These are phyloP conservation scores for Protosalanx chinensis DNA, from an alignment of 2,797 vertebrate genomes.

Conservation along the genomic window DNA sequence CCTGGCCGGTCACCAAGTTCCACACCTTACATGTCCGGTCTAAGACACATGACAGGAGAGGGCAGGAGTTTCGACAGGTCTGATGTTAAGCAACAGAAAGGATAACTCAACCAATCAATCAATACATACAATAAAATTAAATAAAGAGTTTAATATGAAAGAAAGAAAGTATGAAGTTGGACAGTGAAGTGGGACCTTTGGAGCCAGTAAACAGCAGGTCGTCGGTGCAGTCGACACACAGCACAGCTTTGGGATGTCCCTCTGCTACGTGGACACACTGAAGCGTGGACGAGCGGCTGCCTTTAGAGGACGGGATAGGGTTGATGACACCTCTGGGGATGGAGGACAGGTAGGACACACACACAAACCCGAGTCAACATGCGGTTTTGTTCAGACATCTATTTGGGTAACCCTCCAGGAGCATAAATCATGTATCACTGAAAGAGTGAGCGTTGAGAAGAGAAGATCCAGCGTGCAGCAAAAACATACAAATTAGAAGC, in stretches of 20 bases:
- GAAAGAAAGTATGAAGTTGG: not conserved
- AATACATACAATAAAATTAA: not conserved
- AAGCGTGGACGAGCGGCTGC: constrained; percentile 69
- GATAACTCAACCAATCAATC: not conserved
- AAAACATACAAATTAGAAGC: not conserved
- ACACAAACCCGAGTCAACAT: constrained; percentile 7
- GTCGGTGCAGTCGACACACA: constrained; percentile 93
- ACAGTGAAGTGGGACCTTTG: constrained; percentile 79
- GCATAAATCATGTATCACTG: too few species aligned
- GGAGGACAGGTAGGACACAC: not conserved
- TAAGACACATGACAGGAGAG: constrained; percentile 48
- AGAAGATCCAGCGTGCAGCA: not conserved
- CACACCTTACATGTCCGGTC: constrained; percentile 98
- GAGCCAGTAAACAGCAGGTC: constrained; percentile 98
- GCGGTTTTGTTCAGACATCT: not conserved
- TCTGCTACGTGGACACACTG: constrained; percentile 90
- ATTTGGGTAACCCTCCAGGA: too few species aligned
- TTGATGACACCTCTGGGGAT: constrained; percentile 87
- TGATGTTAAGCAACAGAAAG: not conserved
- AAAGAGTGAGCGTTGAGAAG: not conserved
- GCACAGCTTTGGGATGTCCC: constrained; percentile 94
- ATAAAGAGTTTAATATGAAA: not conserved
- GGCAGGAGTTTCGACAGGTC: too few species aligned
- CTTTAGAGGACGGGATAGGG: constrained; percentile 83
- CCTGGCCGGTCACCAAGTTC: constrained; percentile 98